Percentiles rank a stretch among this genome's conserved stretches.
phyloP scores from a whole-genome alignment of 1,140 invertebrate species.

The Dendrolimus kikuchii region DNA sequence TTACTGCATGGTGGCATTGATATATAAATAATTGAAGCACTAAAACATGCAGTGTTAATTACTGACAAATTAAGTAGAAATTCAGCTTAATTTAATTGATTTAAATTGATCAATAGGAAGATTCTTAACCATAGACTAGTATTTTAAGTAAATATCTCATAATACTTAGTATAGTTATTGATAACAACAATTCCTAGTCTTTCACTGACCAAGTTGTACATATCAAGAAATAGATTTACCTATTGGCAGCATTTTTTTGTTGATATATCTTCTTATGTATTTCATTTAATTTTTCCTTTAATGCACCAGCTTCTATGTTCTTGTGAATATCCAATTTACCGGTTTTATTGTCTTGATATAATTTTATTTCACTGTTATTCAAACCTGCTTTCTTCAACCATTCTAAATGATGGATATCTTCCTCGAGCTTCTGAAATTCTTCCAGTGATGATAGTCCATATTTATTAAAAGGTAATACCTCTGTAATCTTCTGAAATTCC shows the following conservation, averaged over 20 bases:
- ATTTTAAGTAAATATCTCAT: too few relatives aligned
- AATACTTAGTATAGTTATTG: too few relatives aligned
- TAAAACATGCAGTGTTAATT: too few relatives aligned
- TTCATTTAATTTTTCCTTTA: conserved; percentile 37
- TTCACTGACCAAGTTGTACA: not conserved
- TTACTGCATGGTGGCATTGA: too few relatives aligned
- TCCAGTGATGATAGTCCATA: conserved; percentile 50
- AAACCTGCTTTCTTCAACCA: conserved; percentile 54
- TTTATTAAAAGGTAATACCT: conserved; percentile 55
- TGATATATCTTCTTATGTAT: conserved; percentile 51
- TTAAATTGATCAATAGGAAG: too few relatives aligned
- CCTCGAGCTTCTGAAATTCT: conserved; percentile 45
- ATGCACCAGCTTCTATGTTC: conserved; percentile 40
- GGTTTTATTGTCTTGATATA: conserved; percentile 52
- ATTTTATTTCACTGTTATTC: conserved; percentile 48
- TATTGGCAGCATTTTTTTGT: conserved; percentile 24
- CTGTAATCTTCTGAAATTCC: conserved; percentile 52
- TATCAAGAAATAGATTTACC: conserved; percentile 23
- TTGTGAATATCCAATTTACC: conserved; percentile 40
- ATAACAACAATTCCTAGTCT: too few relatives aligned
- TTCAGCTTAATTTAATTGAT: too few relatives aligned
- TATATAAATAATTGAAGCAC: too few relatives aligned
- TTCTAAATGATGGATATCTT: conserved; percentile 45
- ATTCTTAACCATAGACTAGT: too few relatives aligned
- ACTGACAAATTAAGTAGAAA: too few relatives aligned